These are phyloP conservation scores for Bradypodion pumilum DNA, from an alignment of 2,797 vertebrate genomes.

Conservation along the genomic window DNA sequence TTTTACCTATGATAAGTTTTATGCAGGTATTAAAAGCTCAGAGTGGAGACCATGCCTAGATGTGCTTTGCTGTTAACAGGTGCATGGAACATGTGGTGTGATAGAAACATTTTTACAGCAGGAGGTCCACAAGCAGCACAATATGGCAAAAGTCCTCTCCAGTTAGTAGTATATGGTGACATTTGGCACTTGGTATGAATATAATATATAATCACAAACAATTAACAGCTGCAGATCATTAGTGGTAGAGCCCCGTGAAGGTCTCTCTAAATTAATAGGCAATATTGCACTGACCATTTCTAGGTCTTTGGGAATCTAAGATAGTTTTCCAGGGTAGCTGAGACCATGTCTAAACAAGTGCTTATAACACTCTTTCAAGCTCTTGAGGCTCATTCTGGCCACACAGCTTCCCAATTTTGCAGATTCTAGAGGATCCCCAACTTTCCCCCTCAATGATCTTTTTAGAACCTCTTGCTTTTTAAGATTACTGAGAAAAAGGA, in stretches of 20 bases:
- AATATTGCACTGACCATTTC: too few relatives aligned
- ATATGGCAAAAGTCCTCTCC: neutral
- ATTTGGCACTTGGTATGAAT: neutral
- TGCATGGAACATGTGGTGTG: neutral
- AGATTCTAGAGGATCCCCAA: too few relatives aligned
- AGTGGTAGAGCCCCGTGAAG: neutral
- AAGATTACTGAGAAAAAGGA: too few relatives aligned
- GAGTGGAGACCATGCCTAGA: neutral
- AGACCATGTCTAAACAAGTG: too few relatives aligned
- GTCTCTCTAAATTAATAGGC: neutral
- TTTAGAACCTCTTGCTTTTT: too few relatives aligned
- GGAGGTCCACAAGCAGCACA: neutral
- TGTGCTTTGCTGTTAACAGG: conserved; percentile 10
- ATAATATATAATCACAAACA: neutral
- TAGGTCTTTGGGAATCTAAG: neutral
- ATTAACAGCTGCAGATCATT: neutral
- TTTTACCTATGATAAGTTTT: conserved; percentile 31
- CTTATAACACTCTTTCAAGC: too few relatives aligned
- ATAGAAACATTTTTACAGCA: neutral
- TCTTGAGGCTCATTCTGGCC: too few relatives aligned
- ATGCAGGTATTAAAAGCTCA: neutral
- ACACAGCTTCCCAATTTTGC: too few relatives aligned
- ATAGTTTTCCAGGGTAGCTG: neutral
- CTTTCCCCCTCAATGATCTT: too few relatives aligned
- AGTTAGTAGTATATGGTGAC: neutral